Conservation (phyloP, 2,113 vertebrate genomes). For the Coryphaenoides rupestris region DNA sequence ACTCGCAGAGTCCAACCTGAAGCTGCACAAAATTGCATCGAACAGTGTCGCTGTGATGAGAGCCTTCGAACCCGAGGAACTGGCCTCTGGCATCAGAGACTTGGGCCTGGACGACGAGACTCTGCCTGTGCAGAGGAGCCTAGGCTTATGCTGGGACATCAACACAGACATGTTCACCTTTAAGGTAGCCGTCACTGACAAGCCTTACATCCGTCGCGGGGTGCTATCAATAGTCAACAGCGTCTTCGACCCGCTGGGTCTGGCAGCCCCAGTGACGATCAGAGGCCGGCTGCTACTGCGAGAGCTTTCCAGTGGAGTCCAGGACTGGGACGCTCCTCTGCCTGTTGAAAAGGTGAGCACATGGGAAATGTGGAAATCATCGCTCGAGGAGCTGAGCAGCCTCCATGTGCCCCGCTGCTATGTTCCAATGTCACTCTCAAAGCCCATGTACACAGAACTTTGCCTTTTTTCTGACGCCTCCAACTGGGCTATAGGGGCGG, state of each 20-base stretch:
- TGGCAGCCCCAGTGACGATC: constrained; percentile 9
- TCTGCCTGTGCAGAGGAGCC: constrained; percentile 14
- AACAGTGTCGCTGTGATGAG: background rate
- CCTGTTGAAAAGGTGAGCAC: background rate
- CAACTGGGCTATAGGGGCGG: background rate
- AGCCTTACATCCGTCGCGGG: constrained; percentile 12
- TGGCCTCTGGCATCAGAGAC: background rate
- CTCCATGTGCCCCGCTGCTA: background rate
- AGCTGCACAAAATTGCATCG: background rate
- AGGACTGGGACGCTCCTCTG: background rate
- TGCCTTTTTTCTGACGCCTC: background rate
- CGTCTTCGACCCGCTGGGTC: constrained; percentile 14
- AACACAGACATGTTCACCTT: constrained; percentile 23
- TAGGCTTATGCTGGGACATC: constrained; percentile 11
- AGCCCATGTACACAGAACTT: background rate
- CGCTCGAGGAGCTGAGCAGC: background rate
- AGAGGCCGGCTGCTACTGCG: constrained; percentile 7
- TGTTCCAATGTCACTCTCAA: background rate
- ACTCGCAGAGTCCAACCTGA: background rate
- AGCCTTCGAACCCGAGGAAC: background rate
- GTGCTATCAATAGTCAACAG: constrained; percentile 19
- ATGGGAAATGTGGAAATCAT: background rate
- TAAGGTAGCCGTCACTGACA: background rate
- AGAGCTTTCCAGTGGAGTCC: background rate
- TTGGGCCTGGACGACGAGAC: background rate